These are phyloP conservation scores for Apis mellifera DNA, from an alignment of 1,140 invertebrate genomes.

Conservation along the genomic window Amel_HAv3.1 CM009931.2:26177001-26177500, in stretches of 20 bases:
- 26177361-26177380: not conserved
- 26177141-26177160: no score
- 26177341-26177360: not conserved
- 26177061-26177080: no score
- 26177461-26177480: no score
- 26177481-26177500: no score
- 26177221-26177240: not conserved
- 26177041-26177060: no score
- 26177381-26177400: not conserved
- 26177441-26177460: not conserved
- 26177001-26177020: no score
- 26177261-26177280: not conserved
- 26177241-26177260: not conserved
- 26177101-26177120: no score
- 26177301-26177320: not conserved
- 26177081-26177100: no score
- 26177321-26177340: not conserved
- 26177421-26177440: not conserved
- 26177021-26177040: no score
- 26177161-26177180: no score
- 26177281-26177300: not conserved
- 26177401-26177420: not conserved
- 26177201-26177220: conserved; percentile 17
- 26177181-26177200: fast-evolving
- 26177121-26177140: no score